Evolutionary conservation across 2,888 invertebrate species (phyloP).

Genomic region (Elmis aenea): DNA sequence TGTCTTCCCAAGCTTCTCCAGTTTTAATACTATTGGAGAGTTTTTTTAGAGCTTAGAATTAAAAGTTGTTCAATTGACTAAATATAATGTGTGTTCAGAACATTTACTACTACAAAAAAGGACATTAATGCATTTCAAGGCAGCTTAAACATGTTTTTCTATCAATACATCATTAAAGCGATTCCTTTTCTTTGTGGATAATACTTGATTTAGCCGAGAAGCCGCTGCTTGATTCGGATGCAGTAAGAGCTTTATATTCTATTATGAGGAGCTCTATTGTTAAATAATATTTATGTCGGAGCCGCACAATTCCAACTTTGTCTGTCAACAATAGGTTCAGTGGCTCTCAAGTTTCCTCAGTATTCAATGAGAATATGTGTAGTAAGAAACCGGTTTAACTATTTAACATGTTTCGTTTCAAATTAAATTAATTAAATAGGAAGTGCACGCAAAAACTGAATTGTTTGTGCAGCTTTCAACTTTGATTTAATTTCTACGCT

Average conservation of each 20-base stretch:
- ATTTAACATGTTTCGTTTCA: conserved; percentile 30
- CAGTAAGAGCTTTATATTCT: conserved; percentile 34
- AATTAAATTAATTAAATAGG: conserved; percentile 20
- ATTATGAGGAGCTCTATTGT: conserved; percentile 38
- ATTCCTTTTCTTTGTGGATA: conserved; percentile 6
- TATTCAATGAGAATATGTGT: conserved; percentile 26
- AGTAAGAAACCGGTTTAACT: conserved; percentile 21
- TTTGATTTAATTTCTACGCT: too few species aligned
- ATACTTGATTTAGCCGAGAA: conserved; percentile 22
- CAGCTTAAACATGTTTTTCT: too few species aligned
- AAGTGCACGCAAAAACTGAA: too few species aligned
- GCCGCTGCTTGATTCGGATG: conserved; percentile 19
- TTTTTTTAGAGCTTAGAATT: too few species aligned
- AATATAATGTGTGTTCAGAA: too few species aligned
- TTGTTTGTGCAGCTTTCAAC: too few species aligned
- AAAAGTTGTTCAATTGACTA: too few species aligned
- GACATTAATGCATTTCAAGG: too few species aligned
- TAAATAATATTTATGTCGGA: conserved; percentile 42
- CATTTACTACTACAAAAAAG: too few species aligned
- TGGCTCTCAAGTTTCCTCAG: conserved; percentile 24
- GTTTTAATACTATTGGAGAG: too few species aligned
- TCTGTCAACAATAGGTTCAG: conserved; percentile 40
- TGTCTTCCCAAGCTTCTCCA: too few species aligned
- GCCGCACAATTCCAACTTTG: conserved; percentile 40
- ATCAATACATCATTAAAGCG: neutral